phyloP scores from a whole-genome alignment of 35 echinoderm and acorn worm species.

The Ophioderma brevispina region DNA sequence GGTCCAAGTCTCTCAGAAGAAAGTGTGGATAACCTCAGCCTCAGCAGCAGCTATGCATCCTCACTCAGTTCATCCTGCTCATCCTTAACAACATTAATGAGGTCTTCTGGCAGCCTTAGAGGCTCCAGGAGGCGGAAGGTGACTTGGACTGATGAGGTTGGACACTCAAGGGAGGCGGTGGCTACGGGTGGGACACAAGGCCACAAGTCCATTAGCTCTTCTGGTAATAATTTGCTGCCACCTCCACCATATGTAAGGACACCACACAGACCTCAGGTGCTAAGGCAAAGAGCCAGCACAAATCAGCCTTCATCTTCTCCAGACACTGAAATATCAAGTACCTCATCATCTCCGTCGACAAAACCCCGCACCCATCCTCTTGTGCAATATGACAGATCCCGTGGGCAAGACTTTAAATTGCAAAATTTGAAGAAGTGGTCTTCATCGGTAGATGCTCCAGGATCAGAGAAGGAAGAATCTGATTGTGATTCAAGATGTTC shows the following conservation, averaged over 20 bases:
- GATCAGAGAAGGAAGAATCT: neutral
- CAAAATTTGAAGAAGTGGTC: neutral
- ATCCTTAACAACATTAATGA: constrained; percentile 30
- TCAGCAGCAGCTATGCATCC: constrained; percentile 65
- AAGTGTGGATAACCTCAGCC: constrained; percentile 46
- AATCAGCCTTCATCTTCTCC: neutral
- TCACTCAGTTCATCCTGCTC: constrained; percentile 65
- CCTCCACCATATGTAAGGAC: neutral
- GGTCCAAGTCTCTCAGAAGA: constrained; percentile 35
- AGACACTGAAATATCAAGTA: neutral
- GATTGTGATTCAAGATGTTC: neutral
- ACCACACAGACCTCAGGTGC: constrained; percentile 8
- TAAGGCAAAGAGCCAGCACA: neutral
- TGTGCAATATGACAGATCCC: neutral
- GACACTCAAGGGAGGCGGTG: neutral
- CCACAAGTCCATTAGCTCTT: no score
- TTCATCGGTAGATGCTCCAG: neutral
- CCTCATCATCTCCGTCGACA: neutral
- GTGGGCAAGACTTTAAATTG: neutral
- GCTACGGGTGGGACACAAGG: no score
- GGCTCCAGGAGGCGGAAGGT: constrained; percentile 18
- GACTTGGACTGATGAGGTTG: constrained; percentile 47
- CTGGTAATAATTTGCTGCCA: neutral
- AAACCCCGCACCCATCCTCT: neutral
- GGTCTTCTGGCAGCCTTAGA: constrained; percentile 4